Evolutionary conservation across 2,888 invertebrate genomes (phyloP), one percentile per base, ranked within the genome.

Genomic region (Dryadula phaetusa): DNA sequence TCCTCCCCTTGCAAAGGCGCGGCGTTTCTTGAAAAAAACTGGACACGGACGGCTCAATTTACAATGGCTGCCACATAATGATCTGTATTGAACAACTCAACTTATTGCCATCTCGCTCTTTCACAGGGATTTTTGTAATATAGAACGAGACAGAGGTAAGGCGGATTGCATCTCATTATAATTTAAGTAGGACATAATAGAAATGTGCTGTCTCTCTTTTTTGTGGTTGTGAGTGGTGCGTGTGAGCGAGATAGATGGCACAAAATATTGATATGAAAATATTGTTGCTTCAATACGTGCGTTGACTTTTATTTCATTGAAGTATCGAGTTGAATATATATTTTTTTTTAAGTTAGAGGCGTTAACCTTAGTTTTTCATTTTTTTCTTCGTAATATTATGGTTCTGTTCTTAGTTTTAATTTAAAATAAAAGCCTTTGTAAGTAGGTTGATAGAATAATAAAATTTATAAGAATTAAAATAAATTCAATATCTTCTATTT

Each of bases 111-210:
- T 79, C 81, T 76, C 78, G 62, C 64, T 82, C 71, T 42, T 60
- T 25, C 75, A 4, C 53, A 65, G 64, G 56, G 66, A 68, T 64
- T 60, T 62, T 53, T 20, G 61, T 56, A 74, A 72, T 77, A 83
- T 49, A 70, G 76, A 73, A 78, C 81, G 66, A 70, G 76, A 69
- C 64, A 70, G 75, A 73, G 74, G 79, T 22, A 82, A 80, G 82
- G 85, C 83, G 82, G 79, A 80, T 82, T 84, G 87, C 85, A 87
- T 87, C 86, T 86, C 85, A 86, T 87, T 87, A 87, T 78, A 77
- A 79, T 77, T 74, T 74, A 75, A 79, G 78, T 76, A 66, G 71
- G 70, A 69, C 73, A 71, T 67, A 71, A 70, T 71, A 64, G 71
- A 75, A 73, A 76, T 58, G 67, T 66, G 72, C 76, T 69, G 70